These are phyloP conservation scores for Campopleginae sp. DNA, from an alignment of 2,888 invertebrate genomes.

Conservation along the genomic window DNA sequence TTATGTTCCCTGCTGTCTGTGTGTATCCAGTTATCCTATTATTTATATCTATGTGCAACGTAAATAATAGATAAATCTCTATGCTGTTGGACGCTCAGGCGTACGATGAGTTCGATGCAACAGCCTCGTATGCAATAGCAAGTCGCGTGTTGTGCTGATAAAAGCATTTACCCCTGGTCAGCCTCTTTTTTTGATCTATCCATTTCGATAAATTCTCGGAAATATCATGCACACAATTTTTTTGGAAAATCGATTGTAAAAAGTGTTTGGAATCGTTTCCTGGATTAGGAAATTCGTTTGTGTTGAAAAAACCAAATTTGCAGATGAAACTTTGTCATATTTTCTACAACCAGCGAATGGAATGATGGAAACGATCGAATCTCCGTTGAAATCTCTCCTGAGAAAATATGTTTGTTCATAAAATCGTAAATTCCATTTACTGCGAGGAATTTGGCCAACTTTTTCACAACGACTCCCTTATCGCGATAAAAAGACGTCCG, in stretches of 20 bases:
- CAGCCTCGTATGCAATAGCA: not conserved
- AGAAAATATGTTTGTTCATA: not conserved
- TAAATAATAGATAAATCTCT: conserved; percentile 48
- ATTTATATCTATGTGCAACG: conserved; percentile 20
- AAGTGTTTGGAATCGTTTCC: no score
- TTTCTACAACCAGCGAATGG: no score
- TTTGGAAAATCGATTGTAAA: no score
- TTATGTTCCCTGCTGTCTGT: not conserved
- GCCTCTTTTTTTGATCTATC: not conserved
- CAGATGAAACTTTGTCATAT: no score
- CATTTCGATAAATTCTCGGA: no score
- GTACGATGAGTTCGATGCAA: conserved; percentile 25
- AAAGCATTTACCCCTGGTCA: not conserved
- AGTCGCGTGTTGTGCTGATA: conserved; percentile 1
- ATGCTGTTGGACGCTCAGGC: conserved; percentile 2
- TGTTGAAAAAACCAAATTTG: no score
- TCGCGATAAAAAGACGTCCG: not conserved
- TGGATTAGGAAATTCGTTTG: no score
- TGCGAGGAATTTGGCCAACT: not conserved
- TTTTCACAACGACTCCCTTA: not conserved
- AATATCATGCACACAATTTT: no score
- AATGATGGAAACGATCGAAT: no score
- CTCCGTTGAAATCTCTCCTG: no score
- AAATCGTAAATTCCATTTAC: not conserved
- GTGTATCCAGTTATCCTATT: conserved; percentile 11